Conservation (phyloP, 2,797 vertebrate species). For the Falco biarmicus region DNA sequence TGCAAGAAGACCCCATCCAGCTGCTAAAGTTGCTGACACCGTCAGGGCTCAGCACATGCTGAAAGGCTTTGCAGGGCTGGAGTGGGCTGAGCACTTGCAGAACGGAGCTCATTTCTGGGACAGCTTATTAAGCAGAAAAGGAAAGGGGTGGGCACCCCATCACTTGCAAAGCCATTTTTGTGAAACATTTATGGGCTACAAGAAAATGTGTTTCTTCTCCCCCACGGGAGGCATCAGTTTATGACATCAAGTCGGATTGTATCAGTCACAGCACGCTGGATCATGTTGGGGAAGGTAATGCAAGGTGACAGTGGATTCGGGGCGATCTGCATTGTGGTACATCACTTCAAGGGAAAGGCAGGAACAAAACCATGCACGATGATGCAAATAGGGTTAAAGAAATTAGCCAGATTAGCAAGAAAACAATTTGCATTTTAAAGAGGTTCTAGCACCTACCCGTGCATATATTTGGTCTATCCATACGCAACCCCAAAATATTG, state of each 20-base stretch:
- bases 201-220: neutral
- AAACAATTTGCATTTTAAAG: slow-evolving; percentile 41
- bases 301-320: neutral
- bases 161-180: neutral
- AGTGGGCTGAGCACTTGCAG: neutral
- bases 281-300: neutral
- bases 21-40: neutral
- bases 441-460: neutral
- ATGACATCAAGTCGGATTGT: neutral
- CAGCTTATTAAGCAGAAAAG: neutral
- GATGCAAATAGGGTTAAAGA: neutral
- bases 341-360: neutral
- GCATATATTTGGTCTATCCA: neutral
- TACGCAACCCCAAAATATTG: neutral
- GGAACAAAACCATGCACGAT: neutral
- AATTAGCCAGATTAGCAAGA: slow-evolving; percentile 32
- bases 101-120: neutral
- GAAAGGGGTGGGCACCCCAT: neutral
- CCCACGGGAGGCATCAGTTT: neutral
- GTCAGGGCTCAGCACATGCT: neutral
- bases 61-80: neutral
- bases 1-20: neutral
- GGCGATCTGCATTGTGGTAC: neutral
- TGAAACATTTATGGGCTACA: neutral
- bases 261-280: neutral